phyloP scores from a whole-genome alignment of 2,113 vertebrate genomes.

The Nanger granti region DNA sequence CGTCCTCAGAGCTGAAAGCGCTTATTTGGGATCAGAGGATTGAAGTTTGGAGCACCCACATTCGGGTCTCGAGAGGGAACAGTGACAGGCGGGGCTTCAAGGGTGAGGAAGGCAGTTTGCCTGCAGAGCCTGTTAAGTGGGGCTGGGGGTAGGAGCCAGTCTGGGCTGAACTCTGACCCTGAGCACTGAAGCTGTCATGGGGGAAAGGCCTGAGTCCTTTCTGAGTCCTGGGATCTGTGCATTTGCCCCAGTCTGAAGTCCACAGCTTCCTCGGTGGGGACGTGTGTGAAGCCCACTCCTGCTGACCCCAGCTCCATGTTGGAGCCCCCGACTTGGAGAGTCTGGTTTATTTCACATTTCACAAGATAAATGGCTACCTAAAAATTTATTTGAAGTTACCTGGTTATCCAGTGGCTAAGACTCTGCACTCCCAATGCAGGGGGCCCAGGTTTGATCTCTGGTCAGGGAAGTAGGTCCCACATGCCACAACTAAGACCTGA shows the following conservation, averaged over 20 bases:
- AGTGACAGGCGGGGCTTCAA: neutral
- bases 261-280: neutral
- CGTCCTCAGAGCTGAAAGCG: neutral
- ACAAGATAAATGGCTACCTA: neutral
- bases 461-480: neutral
- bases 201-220: neutral
- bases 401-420: neutral
- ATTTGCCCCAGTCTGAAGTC: neutral
- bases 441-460: neutral
- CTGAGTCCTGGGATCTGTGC: neutral
- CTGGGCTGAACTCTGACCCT: neutral
- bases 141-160: neutral
- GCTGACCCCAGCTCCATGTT: neutral
- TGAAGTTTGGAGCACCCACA: neutral
- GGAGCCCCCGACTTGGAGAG: neutral
- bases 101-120: neutral
- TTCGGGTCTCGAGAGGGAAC: rapidly evolving
- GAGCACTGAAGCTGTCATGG: too few relatives aligned
- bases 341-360: neutral
- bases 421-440: neutral
- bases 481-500: neutral
- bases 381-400: neutral
- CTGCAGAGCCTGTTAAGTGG: neutral
- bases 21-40: neutral
- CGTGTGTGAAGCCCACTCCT: neutral